phyloP scores from a whole-genome alignment of 2,888 invertebrate genomes.

The Crocallis elinguaria region DNA sequence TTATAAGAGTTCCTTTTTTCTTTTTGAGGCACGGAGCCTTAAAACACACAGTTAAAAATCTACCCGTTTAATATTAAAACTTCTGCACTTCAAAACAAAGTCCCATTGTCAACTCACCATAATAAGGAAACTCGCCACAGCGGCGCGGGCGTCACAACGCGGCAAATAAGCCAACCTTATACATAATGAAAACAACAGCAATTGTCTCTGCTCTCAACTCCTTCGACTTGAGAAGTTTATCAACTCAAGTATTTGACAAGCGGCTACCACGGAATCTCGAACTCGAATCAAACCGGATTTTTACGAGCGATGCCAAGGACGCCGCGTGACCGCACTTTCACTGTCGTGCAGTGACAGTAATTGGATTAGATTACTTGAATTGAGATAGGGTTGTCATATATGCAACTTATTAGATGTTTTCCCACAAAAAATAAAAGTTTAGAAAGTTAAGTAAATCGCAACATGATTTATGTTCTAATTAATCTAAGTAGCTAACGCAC shows the following conservation, averaged over 20 bases:
- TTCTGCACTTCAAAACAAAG: neutral
- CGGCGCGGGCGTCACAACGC: too few relatives aligned
- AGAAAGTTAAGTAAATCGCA: too few relatives aligned
- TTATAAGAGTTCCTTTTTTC: too few relatives aligned
- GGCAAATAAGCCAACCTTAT: neutral
- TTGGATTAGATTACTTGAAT: constrained; percentile 34
- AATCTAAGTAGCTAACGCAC: too few relatives aligned
- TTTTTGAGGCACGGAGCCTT: too few relatives aligned
- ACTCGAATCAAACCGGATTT: constrained; percentile 30
- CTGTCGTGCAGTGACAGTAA: constrained; percentile 44
- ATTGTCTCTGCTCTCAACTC: neutral
- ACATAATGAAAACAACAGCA: neutral
- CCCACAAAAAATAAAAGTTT: too few relatives aligned
- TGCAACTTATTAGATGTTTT: too few relatives aligned
- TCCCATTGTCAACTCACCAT: neutral
- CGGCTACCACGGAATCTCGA: constrained; percentile 21
- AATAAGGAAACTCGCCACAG: neutral
- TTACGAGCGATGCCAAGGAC: constrained; percentile 53
- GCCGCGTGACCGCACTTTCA: constrained; percentile 57
- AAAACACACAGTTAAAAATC: too few relatives aligned
- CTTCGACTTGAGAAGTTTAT: constrained; percentile 14
- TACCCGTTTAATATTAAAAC: neutral
- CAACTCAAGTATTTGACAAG: constrained; percentile 14
- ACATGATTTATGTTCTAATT: too few relatives aligned
- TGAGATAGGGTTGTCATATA: constrained; percentile 24